Percentiles rank a stretch among this genome's conserved stretches.
These are phyloP conservation scores for Scrobipalpa atriplicella DNA, from an alignment of 2,888 invertebrate genomes.

Conservation along the genomic window DNA sequence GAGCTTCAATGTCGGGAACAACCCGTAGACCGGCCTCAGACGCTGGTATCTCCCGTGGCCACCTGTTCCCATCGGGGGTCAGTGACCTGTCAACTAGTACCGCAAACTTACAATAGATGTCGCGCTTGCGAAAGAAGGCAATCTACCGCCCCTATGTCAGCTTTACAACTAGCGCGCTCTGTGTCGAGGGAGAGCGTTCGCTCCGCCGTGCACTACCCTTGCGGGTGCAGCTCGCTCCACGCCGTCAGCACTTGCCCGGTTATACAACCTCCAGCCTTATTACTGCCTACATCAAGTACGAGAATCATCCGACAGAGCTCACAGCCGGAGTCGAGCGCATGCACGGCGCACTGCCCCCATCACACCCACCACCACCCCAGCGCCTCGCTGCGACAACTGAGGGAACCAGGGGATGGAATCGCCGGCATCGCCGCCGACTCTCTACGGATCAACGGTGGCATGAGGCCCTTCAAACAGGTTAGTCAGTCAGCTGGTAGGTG, in stretches of 20 bases:
- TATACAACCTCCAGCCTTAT: constrained; percentile 87
- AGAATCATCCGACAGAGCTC: constrained; percentile 95
- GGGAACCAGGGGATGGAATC: constrained; percentile 92
- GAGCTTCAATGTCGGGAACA: constrained; percentile 89
- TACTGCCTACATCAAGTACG: constrained; percentile 87
- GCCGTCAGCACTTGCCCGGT: constrained; percentile 85
- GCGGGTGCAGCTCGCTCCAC: constrained; percentile 80
- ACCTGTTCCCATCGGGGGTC: constrained; percentile 84
- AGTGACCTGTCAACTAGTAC: constrained; percentile 86
- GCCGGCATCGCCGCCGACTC: constrained; percentile 98
- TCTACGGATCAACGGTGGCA: constrained; percentile 97
- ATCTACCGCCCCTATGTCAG: constrained; percentile 90
- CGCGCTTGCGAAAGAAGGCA: constrained; percentile 90
- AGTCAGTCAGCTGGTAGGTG: constrained; percentile 64
- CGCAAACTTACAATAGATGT: constrained; percentile 85
- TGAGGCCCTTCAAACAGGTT: constrained; percentile 98
- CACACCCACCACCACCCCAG: constrained; percentile 89
- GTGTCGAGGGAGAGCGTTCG: constrained; percentile 92
- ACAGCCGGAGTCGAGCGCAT: constrained; percentile 90
- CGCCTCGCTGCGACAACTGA: constrained; percentile 92
- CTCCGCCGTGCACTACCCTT: constrained; percentile 86
- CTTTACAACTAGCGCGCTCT: constrained; percentile 91
- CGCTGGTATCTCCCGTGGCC: constrained; percentile 80
- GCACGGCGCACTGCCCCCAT: constrained; percentile 85
- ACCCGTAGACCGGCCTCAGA: constrained; percentile 78